Conservation (phyloP, 2,113 vertebrate genomes). For the Brachyistius frenatus region DNA sequence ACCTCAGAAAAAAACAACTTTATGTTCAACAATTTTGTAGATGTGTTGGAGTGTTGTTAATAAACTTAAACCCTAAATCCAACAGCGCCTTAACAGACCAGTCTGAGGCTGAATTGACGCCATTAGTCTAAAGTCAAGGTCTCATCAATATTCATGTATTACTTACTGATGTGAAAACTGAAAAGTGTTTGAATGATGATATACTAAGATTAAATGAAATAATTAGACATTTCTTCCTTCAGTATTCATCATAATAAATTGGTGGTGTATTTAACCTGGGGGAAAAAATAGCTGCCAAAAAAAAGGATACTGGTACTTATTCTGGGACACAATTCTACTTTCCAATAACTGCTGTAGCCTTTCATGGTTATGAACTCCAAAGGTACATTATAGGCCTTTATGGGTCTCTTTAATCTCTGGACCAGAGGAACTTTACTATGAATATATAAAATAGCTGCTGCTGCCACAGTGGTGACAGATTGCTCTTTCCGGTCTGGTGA, state of each 20-base stretch:
- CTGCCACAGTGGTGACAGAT: slow-evolving; percentile 10
- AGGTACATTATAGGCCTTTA: not conserved
- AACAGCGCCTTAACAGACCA: too few relatives aligned
- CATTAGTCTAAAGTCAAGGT: too few relatives aligned
- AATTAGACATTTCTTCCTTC: not conserved
- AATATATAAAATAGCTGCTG: slow-evolving; percentile 20
- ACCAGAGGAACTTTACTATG: not conserved
- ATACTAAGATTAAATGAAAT: too few relatives aligned
- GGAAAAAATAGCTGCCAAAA: not conserved
- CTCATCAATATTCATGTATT: too few relatives aligned
- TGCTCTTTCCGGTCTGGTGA: slow-evolving; percentile 3
- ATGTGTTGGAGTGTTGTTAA: too few relatives aligned
- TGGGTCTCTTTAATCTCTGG: slow-evolving; percentile 1
- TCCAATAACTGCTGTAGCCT: not conserved
- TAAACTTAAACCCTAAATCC: too few relatives aligned
- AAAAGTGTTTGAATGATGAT: too few relatives aligned
- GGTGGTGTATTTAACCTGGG: not conserved
- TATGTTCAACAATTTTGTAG: too few relatives aligned
- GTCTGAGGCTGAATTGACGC: too few relatives aligned
- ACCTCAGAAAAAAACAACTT: too few relatives aligned
- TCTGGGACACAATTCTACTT: not conserved
- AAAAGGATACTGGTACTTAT: not conserved
- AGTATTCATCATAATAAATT: not conserved
- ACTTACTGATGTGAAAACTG: too few relatives aligned
- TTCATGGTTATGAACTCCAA: not conserved